Percentiles rank a stretch among this genome's conserved stretches.
These are phyloP conservation scores for Sciaenops ocellatus DNA, from an alignment of 2,797 vertebrate genomes.

Conservation along the genomic window DNA sequence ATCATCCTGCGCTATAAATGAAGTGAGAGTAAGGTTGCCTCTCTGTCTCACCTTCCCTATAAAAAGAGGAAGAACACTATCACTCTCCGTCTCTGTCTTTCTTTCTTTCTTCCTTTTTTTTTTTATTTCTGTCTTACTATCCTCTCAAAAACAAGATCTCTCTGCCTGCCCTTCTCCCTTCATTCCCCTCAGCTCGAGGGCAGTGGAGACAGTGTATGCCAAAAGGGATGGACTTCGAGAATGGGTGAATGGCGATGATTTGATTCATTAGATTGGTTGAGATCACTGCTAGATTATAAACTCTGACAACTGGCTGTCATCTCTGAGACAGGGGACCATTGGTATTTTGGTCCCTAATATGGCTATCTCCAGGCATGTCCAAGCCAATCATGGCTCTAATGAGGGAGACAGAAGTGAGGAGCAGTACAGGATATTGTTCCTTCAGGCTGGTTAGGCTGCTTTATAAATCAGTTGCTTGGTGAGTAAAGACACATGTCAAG, in stretches of 20 bases:
- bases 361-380: constrained; percentile 75
- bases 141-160: constrained; percentile 41
- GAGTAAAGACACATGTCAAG: constrained; percentile 70
- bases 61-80: constrained; percentile 2
- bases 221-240: constrained; percentile 64
- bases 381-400: constrained; percentile 76
- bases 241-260: constrained; percentile 67
- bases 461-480: constrained; percentile 70
- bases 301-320: constrained; percentile 76
- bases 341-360: constrained; percentile 72
- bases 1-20: constrained; percentile 35
- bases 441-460: constrained; percentile 68
- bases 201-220: constrained; percentile 56
- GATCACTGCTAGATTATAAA: constrained; percentile 72
- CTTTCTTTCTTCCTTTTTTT: background rate
- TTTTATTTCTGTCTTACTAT: constrained; percentile 10
- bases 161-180: constrained; percentile 43
- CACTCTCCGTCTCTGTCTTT: constrained; percentile 7
- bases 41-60: background rate
- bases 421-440: constrained; percentile 70
- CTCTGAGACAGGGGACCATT: constrained; percentile 60
- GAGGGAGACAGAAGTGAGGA: constrained; percentile 71
- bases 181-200: constrained; percentile 62
- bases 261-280: constrained; percentile 77
- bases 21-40: constrained; percentile 16